A percentile compares a stretch with the other conserved stretches of the same genome.
Conservation (phyloP, 2,113 vertebrate genomes). For the Anhinga rufa region DNA sequence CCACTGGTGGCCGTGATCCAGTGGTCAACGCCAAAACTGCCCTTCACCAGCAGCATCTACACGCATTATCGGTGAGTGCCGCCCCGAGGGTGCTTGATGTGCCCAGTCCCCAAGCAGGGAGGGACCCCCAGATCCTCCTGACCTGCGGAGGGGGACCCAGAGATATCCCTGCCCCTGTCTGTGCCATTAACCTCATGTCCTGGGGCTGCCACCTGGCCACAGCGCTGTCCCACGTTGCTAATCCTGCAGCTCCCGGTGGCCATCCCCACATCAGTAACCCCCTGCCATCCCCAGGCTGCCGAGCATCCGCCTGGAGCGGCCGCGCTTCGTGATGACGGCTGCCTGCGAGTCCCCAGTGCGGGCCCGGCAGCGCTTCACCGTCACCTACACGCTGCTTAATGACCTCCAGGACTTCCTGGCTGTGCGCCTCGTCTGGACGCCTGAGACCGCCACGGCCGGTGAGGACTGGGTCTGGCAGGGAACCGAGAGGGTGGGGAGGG, state of each 20-base stretch:
- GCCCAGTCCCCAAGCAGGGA: neutral
- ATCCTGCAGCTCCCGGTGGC: neutral
- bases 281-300: constrained; percentile 73
- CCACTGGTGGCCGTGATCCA: constrained; percentile 88
- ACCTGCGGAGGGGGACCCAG: neutral
- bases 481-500: neutral
- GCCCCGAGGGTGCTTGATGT: neutral
- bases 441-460: constrained; percentile 74
- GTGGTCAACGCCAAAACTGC: constrained; percentile 92
- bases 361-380: constrained; percentile 83
- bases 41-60: constrained; percentile 89
- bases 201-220: neutral
- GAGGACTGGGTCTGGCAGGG: neutral
- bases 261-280: no score
- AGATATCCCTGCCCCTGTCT: no score
- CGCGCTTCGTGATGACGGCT: constrained; percentile 90
- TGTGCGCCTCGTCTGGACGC: constrained; percentile 91
- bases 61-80: constrained; percentile 85
- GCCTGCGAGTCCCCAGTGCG: constrained; percentile 83
- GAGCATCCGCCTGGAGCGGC: constrained; percentile 86
- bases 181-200: neutral
- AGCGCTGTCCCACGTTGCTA: neutral
- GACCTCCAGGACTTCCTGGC: constrained; percentile 95
- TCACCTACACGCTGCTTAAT: constrained; percentile 91
- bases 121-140: neutral